Evolutionary conservation across 2,888 invertebrate genomes (phyloP).

Genomic region (Idaea dimidiata): DNA sequence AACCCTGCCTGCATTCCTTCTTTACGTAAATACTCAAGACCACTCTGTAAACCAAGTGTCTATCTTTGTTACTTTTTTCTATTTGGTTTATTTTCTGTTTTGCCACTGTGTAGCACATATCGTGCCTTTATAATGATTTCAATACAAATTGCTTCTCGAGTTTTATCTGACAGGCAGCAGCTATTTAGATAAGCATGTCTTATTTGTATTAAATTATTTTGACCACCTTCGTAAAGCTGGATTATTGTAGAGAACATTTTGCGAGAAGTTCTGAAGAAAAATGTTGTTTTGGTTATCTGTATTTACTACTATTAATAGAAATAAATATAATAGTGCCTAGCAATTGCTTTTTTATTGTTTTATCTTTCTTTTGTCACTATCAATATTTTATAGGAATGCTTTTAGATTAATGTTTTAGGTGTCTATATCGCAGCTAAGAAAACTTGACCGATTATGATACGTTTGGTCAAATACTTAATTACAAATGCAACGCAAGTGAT

Average conservation of each 20-base stretch:
- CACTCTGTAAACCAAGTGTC: not conserved
- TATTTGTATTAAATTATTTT: not conserved
- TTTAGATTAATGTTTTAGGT: too few species aligned
- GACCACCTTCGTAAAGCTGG: not conserved
- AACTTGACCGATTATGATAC: not conserved
- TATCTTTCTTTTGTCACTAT: not conserved
- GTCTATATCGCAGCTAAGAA: not conserved
- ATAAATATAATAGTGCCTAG: too few species aligned
- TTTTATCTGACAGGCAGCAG: not conserved
- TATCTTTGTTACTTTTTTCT: not conserved
- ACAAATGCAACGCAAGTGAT: constrained; percentile 9
- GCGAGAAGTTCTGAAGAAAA: too few species aligned
- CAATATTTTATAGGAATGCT: too few species aligned
- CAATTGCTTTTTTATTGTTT: too few species aligned
- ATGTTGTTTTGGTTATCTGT: too few species aligned
- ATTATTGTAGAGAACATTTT: too few species aligned
- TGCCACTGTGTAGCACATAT: not conserved
- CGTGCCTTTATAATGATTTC: not conserved
- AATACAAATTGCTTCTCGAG: not conserved
- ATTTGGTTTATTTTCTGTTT: not conserved
- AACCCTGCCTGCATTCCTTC: not conserved
- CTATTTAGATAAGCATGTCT: not conserved
- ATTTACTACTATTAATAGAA: too few species aligned
- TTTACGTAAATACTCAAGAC: not conserved
- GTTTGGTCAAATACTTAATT: not conserved